Percentiles rank a stretch among this genome's conserved stretches.
These are phyloP conservation scores for Gallinago stenura DNA, from an alignment of 2,797 vertebrate species.

Conservation along the genomic window DNA sequence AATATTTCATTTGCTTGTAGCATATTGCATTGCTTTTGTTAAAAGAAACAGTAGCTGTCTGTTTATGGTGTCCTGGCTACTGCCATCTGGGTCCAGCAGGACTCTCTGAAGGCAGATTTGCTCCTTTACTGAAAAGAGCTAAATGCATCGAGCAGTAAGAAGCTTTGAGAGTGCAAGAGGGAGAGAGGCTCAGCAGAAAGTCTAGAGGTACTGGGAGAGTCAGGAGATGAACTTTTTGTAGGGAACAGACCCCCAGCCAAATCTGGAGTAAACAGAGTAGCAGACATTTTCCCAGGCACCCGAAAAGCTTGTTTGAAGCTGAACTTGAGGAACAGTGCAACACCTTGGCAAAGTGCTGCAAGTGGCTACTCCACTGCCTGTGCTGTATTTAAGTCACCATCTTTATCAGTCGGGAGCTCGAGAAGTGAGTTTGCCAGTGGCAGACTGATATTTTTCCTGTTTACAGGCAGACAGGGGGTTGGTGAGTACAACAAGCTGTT, in stretches of 20 bases:
- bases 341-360: background rate
- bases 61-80: background rate
- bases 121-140: background rate
- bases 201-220: background rate
- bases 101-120: background rate
- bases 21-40: background rate
- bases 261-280: background rate
- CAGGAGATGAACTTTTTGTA: background rate
- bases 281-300: background rate
- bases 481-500: background rate
- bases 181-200: background rate
- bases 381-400: background rate
- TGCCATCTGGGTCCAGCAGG: background rate
- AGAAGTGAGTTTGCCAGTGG: background rate
- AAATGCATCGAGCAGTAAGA: background rate
- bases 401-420: background rate
- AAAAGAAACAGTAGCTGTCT: background rate
- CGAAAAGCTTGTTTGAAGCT: background rate
- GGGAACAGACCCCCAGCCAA: background rate
- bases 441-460: background rate
- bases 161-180: background rate
- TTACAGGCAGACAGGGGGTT: background rate
- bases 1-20: background rate
- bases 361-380: background rate
- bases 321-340: background rate